phyloP scores from a whole-genome alignment of 2,888 invertebrate genomes.

The Torymus tubicola region DNA sequence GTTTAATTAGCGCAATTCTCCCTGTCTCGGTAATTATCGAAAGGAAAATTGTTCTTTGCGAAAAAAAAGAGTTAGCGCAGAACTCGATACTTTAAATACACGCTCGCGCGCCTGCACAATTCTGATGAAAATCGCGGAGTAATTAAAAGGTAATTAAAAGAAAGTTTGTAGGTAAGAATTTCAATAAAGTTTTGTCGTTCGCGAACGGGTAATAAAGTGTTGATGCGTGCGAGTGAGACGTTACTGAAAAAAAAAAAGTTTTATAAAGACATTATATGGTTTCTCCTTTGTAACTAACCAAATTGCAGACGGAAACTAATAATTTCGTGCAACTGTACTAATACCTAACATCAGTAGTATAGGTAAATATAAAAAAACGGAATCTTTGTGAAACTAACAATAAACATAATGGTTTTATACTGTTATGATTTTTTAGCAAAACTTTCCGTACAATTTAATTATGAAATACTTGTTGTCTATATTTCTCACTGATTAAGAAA shows the following conservation, averaged over 20 bases:
- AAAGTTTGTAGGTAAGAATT: slow-evolving; percentile 41
- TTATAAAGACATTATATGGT: slow-evolving; percentile 35
- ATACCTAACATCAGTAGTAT: no score
- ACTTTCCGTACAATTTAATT: no score
- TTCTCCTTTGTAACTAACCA: neutral
- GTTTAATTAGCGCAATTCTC: slow-evolving; percentile 46
- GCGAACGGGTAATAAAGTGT: neutral
- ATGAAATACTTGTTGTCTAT: no score
- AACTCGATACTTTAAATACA: slow-evolving; percentile 48
- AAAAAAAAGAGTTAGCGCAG: slow-evolving; percentile 13
- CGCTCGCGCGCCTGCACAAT: neutral
- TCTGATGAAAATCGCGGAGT: slow-evolving; percentile 18
- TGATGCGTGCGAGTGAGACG: neutral
- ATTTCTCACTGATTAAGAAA: no score
- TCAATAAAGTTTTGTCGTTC: slow-evolving; percentile 26
- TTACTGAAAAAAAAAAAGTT: slow-evolving; percentile 33
- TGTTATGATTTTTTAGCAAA: no score
- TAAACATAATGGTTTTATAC: no score
- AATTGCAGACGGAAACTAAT: neutral
- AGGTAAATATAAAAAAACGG: no score
- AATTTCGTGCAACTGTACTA: neutral
- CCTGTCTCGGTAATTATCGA: slow-evolving; percentile 17
- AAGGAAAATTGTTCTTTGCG: slow-evolving; percentile 28
- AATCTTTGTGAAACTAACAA: no score
- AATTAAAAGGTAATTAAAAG: slow-evolving; percentile 52